Percentiles rank a stretch among this genome's conserved stretches.
These are phyloP conservation scores for Leistus spinibarbis DNA, from an alignment of 2,888 invertebrate genomes.

Conservation along the genomic window DNA sequence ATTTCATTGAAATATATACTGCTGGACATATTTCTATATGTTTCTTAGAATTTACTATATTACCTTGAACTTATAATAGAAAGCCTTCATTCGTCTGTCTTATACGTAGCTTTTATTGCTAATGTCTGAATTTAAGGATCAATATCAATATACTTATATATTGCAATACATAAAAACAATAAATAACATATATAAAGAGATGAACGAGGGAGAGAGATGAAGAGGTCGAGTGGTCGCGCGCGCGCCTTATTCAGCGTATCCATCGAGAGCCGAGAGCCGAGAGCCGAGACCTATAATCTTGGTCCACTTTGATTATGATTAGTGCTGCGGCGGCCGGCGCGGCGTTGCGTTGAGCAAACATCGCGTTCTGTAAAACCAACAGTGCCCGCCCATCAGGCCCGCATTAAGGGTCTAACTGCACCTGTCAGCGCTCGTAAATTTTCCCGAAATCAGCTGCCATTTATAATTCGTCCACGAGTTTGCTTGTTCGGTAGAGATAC, in stretches of 20 bases:
- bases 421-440: slow-evolving; percentile 36
- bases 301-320: slow-evolving; percentile 30
- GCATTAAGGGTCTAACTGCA: slow-evolving; percentile 37
- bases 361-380: slow-evolving; percentile 39
- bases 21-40: no score
- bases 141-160: no score
- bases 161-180: no score
- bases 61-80: no score
- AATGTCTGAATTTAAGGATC: no score
- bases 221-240: not conserved
- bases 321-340: slow-evolving; percentile 26
- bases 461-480: slow-evolving; percentile 22
- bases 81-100: no score
- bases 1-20: no score
- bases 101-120: no score
- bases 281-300: slow-evolving; percentile 28
- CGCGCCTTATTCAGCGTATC: not conserved
- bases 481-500: not conserved
- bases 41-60: no score
- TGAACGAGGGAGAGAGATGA: not conserved
- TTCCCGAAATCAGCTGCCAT: slow-evolving; percentile 35
- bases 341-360: slow-evolving; percentile 4
- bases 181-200: no score
- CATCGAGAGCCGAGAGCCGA: not conserved
- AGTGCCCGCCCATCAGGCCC: slow-evolving; percentile 37